Evolutionary conservation across 2,113 vertebrate genomes (phyloP).

Genomic region (Xyliphius kryptos): DNA sequence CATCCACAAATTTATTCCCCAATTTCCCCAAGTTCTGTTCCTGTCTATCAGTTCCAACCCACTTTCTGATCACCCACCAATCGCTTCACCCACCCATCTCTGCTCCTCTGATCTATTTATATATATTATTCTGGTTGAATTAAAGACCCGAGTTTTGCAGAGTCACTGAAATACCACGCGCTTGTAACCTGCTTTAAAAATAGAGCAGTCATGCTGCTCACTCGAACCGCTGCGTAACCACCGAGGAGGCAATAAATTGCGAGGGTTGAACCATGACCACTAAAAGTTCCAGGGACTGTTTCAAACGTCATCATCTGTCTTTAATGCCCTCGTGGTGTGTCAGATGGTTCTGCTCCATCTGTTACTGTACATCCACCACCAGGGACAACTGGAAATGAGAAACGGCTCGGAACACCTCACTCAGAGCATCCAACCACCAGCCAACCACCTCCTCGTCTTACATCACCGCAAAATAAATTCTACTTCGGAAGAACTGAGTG

Average conservation of each 20-base stretch:
- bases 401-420: neutral
- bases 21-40: too few relatives aligned
- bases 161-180: too few relatives aligned
- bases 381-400: neutral
- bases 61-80: too few relatives aligned
- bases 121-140: too few relatives aligned
- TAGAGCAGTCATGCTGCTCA: neutral
- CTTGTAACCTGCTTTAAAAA: neutral
- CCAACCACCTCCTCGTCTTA: too few relatives aligned
- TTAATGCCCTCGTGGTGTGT: neutral
- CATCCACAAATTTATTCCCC: too few relatives aligned
- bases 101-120: too few relatives aligned
- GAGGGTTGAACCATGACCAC: neutral
- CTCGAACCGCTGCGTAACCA: neutral
- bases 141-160: too few relatives aligned
- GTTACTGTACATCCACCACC: neutral
- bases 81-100: too few relatives aligned
- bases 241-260: neutral
- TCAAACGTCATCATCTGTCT: constrained; percentile 1
- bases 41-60: too few relatives aligned
- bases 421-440: neutral
- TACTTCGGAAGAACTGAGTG: too few relatives aligned
- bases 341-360: neutral
- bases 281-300: constrained; percentile 1
- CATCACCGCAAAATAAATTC: too few relatives aligned